Evolutionary conservation across 2,888 invertebrate genomes (phyloP), one percentile per base, ranked within the genome.

Genomic region (Epinotia nisella): DNA sequence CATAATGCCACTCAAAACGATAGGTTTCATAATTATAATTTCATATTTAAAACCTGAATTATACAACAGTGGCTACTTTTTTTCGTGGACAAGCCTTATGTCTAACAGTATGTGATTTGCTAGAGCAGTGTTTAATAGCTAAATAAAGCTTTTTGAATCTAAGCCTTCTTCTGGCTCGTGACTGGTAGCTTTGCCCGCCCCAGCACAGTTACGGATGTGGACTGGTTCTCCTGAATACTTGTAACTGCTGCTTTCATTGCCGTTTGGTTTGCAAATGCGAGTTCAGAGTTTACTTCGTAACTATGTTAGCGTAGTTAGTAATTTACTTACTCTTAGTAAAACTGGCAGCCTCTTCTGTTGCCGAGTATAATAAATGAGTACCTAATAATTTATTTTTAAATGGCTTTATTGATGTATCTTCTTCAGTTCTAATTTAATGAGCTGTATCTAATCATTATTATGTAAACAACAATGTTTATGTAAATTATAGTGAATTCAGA

Each of bases 201-300:
- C 51, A 62, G 68, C 66, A 66, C 9, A 29, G 65, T 62, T 41
- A 59, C 72, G 68, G 62, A 73, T 68, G 68, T 58, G 62, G 58
- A 72, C 68, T 56, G 58, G 56, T 73, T 58, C 62, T 51, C 51
- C 61, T 62, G 58, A 68, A 73, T 73, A 73, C 72, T 62, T 39
- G 72, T 62, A 73, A 68, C 67, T 68, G 61, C 72, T 51, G 67
- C 56, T 72, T 62, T 68, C 56, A 72, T 62, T 68, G 51, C 39
- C 56, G 55, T 62, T 73, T 73, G 67, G 56, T 68, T 62, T 61
- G 67, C 55, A 68, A 68, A 72, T 72, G 55, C 17, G 58, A 65
- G 51, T 66, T 66, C 53, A 35, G 39, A 61, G 55, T 67, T 60
- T 56, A 29, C 45, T 29, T 41, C 49, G 56, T 10, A 53, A 35